phyloP scores from a whole-genome alignment of 2,113 vertebrate species.

The Pipa parva region DNA sequence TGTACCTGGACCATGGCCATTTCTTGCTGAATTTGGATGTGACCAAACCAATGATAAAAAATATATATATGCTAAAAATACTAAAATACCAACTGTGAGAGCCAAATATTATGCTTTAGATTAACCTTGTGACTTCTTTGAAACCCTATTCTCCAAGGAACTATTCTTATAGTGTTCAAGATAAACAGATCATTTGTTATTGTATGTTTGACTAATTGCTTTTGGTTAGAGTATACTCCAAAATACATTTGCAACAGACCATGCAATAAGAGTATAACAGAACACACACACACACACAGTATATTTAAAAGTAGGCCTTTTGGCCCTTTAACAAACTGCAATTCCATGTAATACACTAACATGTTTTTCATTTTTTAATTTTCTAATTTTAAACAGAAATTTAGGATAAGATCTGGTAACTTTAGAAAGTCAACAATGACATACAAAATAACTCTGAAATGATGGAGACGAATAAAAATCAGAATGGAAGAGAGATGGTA shows the following conservation, averaged over 20 bases:
- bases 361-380: too few relatives aligned
- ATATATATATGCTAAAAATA: background rate
- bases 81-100: slow-evolving; percentile 38
- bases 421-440: too few relatives aligned
- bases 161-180: slow-evolving; percentile 51
- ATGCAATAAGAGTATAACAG: background rate
- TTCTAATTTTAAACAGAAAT: too few relatives aligned
- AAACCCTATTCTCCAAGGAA: slow-evolving; percentile 50
- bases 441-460: too few relatives aligned
- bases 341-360: too few relatives aligned
- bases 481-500: too few relatives aligned
- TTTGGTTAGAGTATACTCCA: slow-evolving; percentile 54
- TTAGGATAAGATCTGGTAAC: too few relatives aligned
- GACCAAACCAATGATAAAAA: slow-evolving; percentile 30
- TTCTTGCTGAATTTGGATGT: slow-evolving; percentile 40
- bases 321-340: too few relatives aligned
- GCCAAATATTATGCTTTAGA: slow-evolving; percentile 51
- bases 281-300: background rate
- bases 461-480: too few relatives aligned
- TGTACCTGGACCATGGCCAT: slow-evolving; percentile 41
- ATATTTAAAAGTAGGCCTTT: too few relatives aligned
- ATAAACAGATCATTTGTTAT: slow-evolving; percentile 55
- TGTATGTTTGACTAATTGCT: slow-evolving; percentile 53
- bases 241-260: slow-evolving; percentile 51
- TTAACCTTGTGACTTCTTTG: slow-evolving; percentile 56